Evolutionary conservation across 2,797 vertebrate genomes (phyloP).

Genomic region (Vultur gryphus): DNA sequence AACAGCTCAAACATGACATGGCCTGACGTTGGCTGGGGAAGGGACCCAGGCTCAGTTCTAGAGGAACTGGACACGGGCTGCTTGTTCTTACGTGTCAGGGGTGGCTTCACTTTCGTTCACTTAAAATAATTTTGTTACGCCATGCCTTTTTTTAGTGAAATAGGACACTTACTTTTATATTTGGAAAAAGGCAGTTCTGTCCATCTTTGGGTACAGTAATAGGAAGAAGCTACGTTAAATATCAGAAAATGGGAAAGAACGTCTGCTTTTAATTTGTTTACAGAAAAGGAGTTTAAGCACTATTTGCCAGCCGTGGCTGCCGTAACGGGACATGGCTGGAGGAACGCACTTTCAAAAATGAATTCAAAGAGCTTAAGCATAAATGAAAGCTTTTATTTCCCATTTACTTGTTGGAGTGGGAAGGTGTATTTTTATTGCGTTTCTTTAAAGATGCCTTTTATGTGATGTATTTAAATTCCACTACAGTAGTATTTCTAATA

Average conservation of each 20-base stretch:
- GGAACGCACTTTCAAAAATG: not conserved
- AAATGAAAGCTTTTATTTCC: not conserved
- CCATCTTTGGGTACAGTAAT: not conserved
- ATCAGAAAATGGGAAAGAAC: not conserved
- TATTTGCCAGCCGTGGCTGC: not conserved
- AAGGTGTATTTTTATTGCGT: not conserved
- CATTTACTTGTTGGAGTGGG: not conserved
- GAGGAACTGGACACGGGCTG: not conserved
- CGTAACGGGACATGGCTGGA: not conserved
- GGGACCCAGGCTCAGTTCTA: not conserved
- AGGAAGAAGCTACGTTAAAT: not conserved
- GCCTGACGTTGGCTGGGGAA: not conserved
- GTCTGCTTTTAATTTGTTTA: not conserved
- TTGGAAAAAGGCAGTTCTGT: not conserved
- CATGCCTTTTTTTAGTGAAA: rapidly evolving
- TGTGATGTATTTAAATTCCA: not conserved
- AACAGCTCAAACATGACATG: rapidly evolving
- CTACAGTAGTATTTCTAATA: not conserved
- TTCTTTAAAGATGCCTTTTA: not conserved
- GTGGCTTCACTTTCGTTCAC: not conserved
- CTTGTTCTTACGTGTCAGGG: not conserved
- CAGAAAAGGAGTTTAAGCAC: not conserved
- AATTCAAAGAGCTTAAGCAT: not conserved
- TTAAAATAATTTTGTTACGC: rapidly evolving
- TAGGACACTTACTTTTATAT: not conserved